Evolutionary conservation across 2,113 vertebrate genomes (phyloP).

Genomic region (Syngnathus scovelli): DNA sequence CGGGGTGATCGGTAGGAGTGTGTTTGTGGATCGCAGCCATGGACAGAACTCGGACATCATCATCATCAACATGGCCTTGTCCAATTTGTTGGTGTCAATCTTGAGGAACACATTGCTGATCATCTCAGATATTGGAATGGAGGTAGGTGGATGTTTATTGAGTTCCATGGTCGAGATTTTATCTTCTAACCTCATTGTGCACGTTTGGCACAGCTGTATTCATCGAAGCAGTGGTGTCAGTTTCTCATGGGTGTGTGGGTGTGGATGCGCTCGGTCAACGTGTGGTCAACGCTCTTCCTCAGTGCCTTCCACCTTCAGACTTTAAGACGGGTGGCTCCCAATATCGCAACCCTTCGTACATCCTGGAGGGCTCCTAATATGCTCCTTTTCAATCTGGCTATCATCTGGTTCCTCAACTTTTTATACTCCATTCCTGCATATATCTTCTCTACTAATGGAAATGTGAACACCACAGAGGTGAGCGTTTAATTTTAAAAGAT

Average conservation of each 20-base stretch:
- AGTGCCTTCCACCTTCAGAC: slow-evolving; percentile 73
- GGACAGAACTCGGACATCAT: slow-evolving; percentile 70
- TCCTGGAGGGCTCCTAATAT: slow-evolving; percentile 22
- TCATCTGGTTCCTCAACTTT: slow-evolving; percentile 68
- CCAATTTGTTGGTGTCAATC: slow-evolving; percentile 70
- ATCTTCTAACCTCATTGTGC: not conserved
- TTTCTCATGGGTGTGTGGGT: slow-evolving; percentile 77
- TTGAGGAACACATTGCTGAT: slow-evolving; percentile 67
- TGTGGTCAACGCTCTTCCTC: slow-evolving; percentile 76
- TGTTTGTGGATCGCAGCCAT: slow-evolving; percentile 41
- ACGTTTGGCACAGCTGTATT: slow-evolving; percentile 51
- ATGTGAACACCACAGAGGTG: slow-evolving; percentile 69
- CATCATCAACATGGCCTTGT: slow-evolving; percentile 72
- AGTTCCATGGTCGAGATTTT: not conserved
- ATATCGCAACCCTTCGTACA: not conserved
- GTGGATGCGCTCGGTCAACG: slow-evolving; percentile 72
- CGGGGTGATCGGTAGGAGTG: slow-evolving; percentile 57
- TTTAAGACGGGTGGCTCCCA: slow-evolving; percentile 60
- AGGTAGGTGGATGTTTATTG: slow-evolving; percentile 51
- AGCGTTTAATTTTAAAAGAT: slow-evolving; percentile 11
- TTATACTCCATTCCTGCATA: slow-evolving; percentile 72
- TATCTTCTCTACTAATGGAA: slow-evolving; percentile 62
- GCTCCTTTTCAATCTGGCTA: slow-evolving; percentile 43
- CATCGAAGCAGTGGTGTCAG: slow-evolving; percentile 62
- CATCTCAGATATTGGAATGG: slow-evolving; percentile 59